Conservation (phyloP, 92 coral and sea anemone genomes). For the Muricea muricata region DNA sequence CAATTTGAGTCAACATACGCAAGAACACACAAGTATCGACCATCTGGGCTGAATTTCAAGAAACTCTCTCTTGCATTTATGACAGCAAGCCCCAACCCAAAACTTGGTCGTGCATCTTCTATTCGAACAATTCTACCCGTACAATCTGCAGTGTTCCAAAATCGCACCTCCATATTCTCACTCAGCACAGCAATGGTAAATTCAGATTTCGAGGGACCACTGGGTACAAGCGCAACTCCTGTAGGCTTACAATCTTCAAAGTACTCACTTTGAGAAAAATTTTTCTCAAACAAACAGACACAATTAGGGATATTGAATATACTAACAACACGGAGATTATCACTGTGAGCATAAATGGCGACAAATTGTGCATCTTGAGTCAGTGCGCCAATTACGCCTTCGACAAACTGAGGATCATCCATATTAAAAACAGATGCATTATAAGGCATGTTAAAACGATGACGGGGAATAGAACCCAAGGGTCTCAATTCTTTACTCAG, state of each 20-base stretch:
- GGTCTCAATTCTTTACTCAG: constrained; percentile 16
- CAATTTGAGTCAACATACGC: background rate
- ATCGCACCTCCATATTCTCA: constrained; percentile 7
- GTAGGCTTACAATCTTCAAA: background rate
- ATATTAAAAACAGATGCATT: constrained; percentile 2
- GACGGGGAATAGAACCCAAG: constrained; percentile 30
- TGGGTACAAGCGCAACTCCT: constrained; percentile 10
- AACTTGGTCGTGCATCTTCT: background rate
- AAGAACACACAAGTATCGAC: constrained; percentile 12
- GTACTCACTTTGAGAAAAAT: background rate
- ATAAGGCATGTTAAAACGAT: background rate
- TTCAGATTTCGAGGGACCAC: background rate
- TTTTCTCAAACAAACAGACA: constrained; percentile 17
- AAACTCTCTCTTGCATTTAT: constrained; percentile 29
- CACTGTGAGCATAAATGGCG: constrained; percentile 35
- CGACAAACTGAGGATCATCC: constrained; percentile 21
- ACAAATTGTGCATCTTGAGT: constrained; percentile 9
- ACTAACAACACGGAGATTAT: constrained; percentile 13
- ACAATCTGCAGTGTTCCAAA: background rate
- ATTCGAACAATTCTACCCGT: constrained; percentile 1
- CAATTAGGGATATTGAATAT: constrained; percentile 14
- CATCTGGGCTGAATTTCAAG: constrained; percentile 23
- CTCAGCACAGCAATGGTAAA: constrained; percentile 20
- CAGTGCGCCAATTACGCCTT: constrained; percentile 35
- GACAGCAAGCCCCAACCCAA: background rate